Conservation (phyloP, 2,797 vertebrate species). For the Lepidocolaptes lacrymiger region DNA sequence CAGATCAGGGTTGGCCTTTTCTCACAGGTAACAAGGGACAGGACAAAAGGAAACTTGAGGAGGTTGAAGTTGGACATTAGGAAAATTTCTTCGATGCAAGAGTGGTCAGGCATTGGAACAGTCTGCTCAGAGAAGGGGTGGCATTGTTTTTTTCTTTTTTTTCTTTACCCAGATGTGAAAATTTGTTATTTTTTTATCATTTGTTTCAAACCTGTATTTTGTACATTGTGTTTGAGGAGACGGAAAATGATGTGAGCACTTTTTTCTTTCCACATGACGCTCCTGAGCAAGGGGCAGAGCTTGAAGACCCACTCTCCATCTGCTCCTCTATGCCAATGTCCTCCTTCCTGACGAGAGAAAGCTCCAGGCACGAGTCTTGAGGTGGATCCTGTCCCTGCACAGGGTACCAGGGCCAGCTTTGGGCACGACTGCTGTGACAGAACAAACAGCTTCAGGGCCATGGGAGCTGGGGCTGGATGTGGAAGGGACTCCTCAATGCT, state of each 20-base stretch:
- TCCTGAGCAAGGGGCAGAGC: neutral
- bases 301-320: neutral
- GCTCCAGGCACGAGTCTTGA: neutral
- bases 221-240: neutral
- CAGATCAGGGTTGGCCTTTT: neutral
- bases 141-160: neutral
- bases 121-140: neutral
- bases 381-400: neutral
- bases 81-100: neutral
- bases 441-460: neutral
- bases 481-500: neutral
- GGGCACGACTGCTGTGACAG: neutral
- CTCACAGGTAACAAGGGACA: neutral
- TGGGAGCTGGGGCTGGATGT: neutral
- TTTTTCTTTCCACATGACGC: neutral
- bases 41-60: neutral
- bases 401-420: neutral
- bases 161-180: neutral
- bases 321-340: neutral
- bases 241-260: neutral
- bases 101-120: neutral
- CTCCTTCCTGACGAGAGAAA: neutral
- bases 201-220: neutral
- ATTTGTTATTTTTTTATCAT: neutral
- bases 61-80: neutral